Conservation (phyloP, 2,113 vertebrate species). For the Natator depressus region DNA sequence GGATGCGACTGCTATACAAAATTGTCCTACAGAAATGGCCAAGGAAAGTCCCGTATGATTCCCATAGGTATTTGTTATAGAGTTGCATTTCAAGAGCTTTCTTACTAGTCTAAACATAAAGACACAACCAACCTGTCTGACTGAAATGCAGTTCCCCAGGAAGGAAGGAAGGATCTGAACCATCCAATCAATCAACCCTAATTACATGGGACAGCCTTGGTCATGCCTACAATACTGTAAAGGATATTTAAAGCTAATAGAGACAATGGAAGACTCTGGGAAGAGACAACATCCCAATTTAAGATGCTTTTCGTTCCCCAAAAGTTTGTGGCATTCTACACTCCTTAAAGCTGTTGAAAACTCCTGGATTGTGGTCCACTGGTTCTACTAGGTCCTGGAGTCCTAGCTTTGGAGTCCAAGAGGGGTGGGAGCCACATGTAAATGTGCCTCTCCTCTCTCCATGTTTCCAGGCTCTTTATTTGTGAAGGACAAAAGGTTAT, state of each 20-base stretch:
- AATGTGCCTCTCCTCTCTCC: not conserved
- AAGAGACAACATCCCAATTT: not conserved
- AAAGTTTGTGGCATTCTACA: not conserved
- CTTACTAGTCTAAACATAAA: not conserved
- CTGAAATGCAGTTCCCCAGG: not conserved
- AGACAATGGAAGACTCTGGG: not conserved
- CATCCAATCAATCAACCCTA: not conserved
- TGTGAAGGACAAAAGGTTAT: not conserved
- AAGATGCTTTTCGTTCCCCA: not conserved
- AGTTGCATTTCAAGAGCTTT: not conserved
- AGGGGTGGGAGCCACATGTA: accelerated
- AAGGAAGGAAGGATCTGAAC: not conserved
- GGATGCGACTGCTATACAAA: not conserved
- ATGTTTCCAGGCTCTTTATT: accelerated
- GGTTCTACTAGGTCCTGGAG: not conserved
- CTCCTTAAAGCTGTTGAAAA: not conserved
- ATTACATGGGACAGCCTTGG: not conserved
- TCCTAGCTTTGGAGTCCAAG: not conserved
- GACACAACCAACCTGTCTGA: not conserved
- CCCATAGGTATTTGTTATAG: not conserved
- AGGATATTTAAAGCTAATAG: not conserved
- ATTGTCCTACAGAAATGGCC: not conserved
- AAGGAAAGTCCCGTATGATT: not conserved
- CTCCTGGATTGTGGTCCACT: not conserved
- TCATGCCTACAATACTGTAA: accelerated